Conservation (phyloP, 2,113 vertebrate genomes). For the Nipponia nippon region DNA sequence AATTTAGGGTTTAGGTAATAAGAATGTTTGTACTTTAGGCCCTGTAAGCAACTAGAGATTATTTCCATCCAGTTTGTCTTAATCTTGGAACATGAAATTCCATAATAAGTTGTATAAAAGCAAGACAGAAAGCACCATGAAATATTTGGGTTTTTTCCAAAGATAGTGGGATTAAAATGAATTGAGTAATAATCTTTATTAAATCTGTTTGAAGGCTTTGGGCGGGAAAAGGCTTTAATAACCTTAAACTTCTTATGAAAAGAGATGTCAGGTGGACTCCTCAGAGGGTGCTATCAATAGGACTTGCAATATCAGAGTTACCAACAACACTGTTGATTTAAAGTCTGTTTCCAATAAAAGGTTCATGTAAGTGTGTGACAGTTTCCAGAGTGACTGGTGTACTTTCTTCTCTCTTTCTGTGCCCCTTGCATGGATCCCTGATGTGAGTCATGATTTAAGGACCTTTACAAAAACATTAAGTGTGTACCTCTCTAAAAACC, state of each 20-base stretch:
- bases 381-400: neutral
- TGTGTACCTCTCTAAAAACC: neutral
- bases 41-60: neutral
- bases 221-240: neutral
- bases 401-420: neutral
- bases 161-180: neutral
- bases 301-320: neutral
- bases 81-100: neutral
- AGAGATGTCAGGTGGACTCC: neutral
- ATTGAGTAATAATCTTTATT: neutral
- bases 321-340: neutral
- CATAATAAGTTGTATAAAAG: neutral
- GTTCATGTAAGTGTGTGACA: neutral
- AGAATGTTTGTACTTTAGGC: neutral
- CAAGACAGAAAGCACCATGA: neutral
- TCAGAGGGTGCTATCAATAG: neutral
- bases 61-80: neutral
- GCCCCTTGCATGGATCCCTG: neutral
- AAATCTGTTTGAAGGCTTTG: neutral
- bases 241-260: neutral
- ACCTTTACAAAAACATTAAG: neutral
- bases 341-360: neutral
- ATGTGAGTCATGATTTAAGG: neutral
- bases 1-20: neutral
- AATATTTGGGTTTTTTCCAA: neutral